Conservation (phyloP, 2,797 vertebrate genomes). For the Nannoperca obscura region DNA sequence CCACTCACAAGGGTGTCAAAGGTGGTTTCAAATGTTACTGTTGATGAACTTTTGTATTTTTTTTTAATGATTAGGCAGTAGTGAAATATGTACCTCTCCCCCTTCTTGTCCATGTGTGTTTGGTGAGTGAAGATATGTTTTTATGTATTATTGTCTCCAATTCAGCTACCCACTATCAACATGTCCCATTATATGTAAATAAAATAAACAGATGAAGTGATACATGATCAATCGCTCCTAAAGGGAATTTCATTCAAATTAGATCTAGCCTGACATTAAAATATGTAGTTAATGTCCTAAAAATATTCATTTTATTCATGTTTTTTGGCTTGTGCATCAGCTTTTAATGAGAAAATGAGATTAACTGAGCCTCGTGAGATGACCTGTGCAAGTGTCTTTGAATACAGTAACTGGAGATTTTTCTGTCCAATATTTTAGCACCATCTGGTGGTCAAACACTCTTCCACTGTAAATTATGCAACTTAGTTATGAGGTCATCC, state of each 20-base stretch:
- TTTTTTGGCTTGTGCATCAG: neutral
- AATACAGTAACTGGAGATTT: neutral
- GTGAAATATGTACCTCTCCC: slow-evolving; percentile 64
- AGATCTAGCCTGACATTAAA: neutral
- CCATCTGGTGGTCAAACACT: slow-evolving; percentile 77
- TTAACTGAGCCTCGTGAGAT: neutral
- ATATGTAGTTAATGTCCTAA: neutral
- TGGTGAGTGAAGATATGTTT: slow-evolving; percentile 61
- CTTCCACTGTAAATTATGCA: neutral
- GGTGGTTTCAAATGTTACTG: slow-evolving; percentile 54
- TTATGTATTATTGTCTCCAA: slow-evolving; percentile 47
- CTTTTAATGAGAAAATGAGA: neutral
- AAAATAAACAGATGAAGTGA: slow-evolving; percentile 70
- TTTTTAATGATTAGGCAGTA: slow-evolving; percentile 37
- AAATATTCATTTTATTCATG: neutral
- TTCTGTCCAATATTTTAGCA: slow-evolving; percentile 30
- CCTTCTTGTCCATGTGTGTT: slow-evolving; percentile 53
- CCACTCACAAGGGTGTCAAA: slow-evolving; percentile 25
- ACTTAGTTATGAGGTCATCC: slow-evolving; percentile 61
- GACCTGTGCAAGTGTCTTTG: neutral
- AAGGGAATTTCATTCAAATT: neutral
- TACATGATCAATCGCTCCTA: slow-evolving; percentile 17
- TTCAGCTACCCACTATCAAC: slow-evolving; percentile 37
- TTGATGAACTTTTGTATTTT: slow-evolving; percentile 53
- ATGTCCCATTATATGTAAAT: slow-evolving; percentile 79